Evolutionary conservation across 2,797 vertebrate species (phyloP).

Genomic region (Danio kyathit): DNA sequence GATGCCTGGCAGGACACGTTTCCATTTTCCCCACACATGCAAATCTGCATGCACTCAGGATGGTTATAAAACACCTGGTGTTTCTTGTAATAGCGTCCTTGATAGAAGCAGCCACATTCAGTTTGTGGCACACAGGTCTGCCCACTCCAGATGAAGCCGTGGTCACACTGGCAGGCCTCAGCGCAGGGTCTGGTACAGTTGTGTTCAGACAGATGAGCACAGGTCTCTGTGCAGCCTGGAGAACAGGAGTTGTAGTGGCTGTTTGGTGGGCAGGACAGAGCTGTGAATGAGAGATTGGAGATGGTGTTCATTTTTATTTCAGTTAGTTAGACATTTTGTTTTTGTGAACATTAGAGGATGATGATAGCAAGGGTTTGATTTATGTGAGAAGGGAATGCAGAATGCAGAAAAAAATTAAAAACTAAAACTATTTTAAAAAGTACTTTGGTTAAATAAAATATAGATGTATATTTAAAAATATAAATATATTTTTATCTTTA

Average conservation of each 20-base stretch:
- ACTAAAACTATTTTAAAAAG: no score
- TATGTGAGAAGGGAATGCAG: no score
- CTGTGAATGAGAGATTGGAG: conserved; percentile 66
- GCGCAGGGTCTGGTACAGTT: conserved; percentile 68
- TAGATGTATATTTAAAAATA: no score
- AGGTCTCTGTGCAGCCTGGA: conserved; percentile 74
- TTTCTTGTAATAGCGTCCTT: conserved; percentile 72
- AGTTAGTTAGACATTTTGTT: not conserved
- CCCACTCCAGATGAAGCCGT: conserved; percentile 78
- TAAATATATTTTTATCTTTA: no score
- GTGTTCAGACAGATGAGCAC: conserved; percentile 67
- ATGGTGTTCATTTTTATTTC: not conserved
- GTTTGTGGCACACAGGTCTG: conserved; percentile 75
- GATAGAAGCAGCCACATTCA: conserved; percentile 82
- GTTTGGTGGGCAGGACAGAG: conserved; percentile 76
- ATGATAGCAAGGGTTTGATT: no score
- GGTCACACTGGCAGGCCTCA: conserved; percentile 84
- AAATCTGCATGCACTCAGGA: conserved; percentile 66
- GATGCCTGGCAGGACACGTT: conserved; percentile 66
- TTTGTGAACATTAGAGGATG: not conserved
- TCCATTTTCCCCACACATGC: conserved; percentile 72
- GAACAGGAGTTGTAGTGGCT: conserved; percentile 82
- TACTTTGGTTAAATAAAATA: no score
- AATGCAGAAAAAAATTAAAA: no score
- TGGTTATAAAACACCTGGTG: conserved; percentile 69